phyloP scores from a whole-genome alignment of 2,113 vertebrate species.

The Eidolon helvum region DNA sequence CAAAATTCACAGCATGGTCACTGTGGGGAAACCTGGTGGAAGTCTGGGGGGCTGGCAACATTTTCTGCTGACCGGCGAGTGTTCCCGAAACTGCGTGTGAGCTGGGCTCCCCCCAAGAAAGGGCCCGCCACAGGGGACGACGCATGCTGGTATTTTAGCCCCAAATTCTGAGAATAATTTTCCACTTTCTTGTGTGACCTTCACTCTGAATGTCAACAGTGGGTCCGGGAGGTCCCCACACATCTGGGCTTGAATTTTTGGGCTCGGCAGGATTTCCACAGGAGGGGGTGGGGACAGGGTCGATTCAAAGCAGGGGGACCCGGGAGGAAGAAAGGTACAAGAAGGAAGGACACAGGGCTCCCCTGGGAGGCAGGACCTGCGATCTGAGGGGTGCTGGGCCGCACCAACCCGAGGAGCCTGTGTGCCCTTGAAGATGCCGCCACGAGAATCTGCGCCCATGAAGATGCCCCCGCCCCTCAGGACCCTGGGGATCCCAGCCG shows the following conservation, averaged over 20 bases:
- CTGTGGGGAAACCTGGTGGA: not conserved
- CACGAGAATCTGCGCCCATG: no score
- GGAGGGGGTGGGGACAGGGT: fast-evolving
- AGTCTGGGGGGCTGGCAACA: not conserved
- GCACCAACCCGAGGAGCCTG: not conserved
- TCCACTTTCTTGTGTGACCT: not conserved
- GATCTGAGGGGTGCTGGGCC: fast-evolving
- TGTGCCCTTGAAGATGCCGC: fast-evolving
- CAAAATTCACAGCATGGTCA: not conserved
- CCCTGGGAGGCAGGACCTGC: not conserved
- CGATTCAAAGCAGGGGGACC: not conserved
- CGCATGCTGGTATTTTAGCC: slow-evolving; percentile 5
- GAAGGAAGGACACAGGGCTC: not conserved
- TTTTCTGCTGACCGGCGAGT: not conserved
- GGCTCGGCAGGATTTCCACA: not conserved
- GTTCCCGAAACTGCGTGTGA: not conserved
- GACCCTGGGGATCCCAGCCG: not conserved
- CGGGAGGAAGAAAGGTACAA: not conserved
- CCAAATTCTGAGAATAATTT: slow-evolving; percentile 53
- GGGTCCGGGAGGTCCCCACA: not conserved
- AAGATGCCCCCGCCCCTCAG: no score
- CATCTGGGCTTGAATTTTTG: not conserved
- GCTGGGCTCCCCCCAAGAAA: not conserved
- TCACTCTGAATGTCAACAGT: not conserved
- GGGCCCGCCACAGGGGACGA: not conserved